phyloP scores from a whole-genome alignment of 2,113 vertebrate species.

The Microcebus ravelobensis region DNA sequence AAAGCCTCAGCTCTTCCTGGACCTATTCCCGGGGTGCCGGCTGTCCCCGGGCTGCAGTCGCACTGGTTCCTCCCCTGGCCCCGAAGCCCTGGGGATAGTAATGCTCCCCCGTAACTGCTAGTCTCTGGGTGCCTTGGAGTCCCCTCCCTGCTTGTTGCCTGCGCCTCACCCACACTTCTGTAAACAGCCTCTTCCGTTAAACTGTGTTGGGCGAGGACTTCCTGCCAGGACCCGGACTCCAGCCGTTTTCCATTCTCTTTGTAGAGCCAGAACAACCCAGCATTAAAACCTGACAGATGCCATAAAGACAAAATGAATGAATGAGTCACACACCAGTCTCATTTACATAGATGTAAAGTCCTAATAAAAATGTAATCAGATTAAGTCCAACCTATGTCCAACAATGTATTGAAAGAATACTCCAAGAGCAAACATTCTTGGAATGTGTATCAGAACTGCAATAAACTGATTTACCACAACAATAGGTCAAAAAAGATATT shows the following conservation, averaged over 20 bases:
- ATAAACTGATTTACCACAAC: background rate
- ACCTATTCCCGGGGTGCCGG: background rate
- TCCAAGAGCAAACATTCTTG: background rate
- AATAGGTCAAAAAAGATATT: background rate
- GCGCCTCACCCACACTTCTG: background rate
- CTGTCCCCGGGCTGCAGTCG: background rate
- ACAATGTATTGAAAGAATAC: background rate
- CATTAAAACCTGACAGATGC: constrained; percentile 7
- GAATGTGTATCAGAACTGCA: background rate
- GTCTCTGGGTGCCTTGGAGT: background rate
- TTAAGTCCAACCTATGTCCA: constrained; percentile 3
- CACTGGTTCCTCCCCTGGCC: background rate
- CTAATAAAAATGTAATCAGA: constrained; percentile 42
- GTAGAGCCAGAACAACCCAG: background rate
- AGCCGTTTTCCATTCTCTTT: background rate
- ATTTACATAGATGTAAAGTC: background rate
- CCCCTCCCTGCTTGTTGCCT: background rate
- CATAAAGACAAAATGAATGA: background rate
- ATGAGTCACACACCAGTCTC: background rate
- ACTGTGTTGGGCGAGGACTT: background rate
- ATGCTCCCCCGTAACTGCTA: background rate
- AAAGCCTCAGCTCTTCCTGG: background rate
- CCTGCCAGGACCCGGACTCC: constrained; percentile 1
- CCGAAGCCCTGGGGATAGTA: background rate
- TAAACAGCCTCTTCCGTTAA: background rate